phyloP scores from a whole-genome alignment of 2,113 vertebrate species.

The Varanus komodoensis region DNA sequence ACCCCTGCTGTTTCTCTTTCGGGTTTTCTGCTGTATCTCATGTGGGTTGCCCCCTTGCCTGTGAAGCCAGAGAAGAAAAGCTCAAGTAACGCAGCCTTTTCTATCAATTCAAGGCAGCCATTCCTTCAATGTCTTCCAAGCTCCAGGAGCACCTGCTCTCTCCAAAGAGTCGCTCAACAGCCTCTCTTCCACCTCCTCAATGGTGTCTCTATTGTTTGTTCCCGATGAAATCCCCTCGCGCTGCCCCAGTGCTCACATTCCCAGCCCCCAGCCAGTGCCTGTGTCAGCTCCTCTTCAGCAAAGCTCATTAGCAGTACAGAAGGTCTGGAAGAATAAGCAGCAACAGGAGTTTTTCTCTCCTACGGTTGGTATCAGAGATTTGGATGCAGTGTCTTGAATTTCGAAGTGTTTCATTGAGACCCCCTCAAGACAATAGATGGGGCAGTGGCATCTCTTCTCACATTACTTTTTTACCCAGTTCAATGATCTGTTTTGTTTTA shows the following conservation, averaged over 20 bases:
- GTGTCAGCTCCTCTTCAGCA: not conserved
- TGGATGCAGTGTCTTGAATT: no score
- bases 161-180: conserved; percentile 12
- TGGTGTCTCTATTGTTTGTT: conserved; percentile 54
- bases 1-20: no score
- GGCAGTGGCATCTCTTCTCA: no score
- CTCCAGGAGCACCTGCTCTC: conserved; percentile 50
- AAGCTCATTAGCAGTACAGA: conserved; percentile 40
- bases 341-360: conserved; percentile 51
- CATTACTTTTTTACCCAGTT: no score
- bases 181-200: not conserved
- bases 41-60: no score
- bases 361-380: not conserved
- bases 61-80: no score
- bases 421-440: no score
- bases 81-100: no score
- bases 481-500: no score
- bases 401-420: no score
- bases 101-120: conserved; percentile 1
- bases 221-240: conserved; percentile 54
- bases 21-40: no score
- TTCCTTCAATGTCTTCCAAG: conserved; percentile 39
- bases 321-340: conserved; percentile 50
- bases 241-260: conserved; percentile 51
- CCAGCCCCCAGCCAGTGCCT: conserved; percentile 58